Percentiles rank a stretch among this genome's conserved stretches.
These are phyloP conservation scores for Halocynthia aurantium DNA, from an alignment of 23 tunicate genomes.

Conservation along the genomic window DNA sequence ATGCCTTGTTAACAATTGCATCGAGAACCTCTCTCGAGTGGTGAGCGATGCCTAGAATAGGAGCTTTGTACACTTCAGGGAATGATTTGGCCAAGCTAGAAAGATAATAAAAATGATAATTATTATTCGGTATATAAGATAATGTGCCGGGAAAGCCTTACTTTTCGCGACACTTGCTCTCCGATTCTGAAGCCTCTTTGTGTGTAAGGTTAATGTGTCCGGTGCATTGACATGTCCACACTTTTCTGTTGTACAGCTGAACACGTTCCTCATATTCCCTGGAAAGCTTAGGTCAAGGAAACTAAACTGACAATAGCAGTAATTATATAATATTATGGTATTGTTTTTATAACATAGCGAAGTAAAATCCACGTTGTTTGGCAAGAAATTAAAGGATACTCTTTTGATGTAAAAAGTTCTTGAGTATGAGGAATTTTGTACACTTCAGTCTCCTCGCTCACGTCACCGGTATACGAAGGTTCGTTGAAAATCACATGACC, in stretches of 20 bases:
- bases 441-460: background rate
- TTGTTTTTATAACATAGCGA: background rate
- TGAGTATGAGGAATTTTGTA: slow-evolving; percentile 36
- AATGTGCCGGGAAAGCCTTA: background rate
- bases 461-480: background rate
- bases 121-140: too few relatives aligned
- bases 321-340: background rate
- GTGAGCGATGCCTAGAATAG: slow-evolving; percentile 41
- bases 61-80: slow-evolving; percentile 41
- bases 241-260: slow-evolving; percentile 38
- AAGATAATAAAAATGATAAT: background rate
- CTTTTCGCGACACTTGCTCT: slow-evolving; percentile 36
- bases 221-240: slow-evolving; percentile 82
- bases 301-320: background rate
- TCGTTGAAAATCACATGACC: slow-evolving; percentile 35
- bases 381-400: slow-evolving; percentile 16
- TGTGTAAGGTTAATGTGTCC: slow-evolving; percentile 53
- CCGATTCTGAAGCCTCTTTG: slow-evolving; percentile 41
- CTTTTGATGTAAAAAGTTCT: slow-evolving; percentile 43
- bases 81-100: slow-evolving; percentile 28
- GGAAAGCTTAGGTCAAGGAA: background rate
- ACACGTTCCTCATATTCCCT: slow-evolving; percentile 53
- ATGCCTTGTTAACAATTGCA: slow-evolving; percentile 28
- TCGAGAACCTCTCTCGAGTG: slow-evolving; percentile 57
- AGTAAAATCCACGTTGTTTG: background rate